A percentile compares a stretch with the other conserved stretches of the same genome.
These are phyloP conservation scores for Diorhabda sublineata DNA, from an alignment of 1,140 invertebrate genomes.

Conservation along the genomic window DNA sequence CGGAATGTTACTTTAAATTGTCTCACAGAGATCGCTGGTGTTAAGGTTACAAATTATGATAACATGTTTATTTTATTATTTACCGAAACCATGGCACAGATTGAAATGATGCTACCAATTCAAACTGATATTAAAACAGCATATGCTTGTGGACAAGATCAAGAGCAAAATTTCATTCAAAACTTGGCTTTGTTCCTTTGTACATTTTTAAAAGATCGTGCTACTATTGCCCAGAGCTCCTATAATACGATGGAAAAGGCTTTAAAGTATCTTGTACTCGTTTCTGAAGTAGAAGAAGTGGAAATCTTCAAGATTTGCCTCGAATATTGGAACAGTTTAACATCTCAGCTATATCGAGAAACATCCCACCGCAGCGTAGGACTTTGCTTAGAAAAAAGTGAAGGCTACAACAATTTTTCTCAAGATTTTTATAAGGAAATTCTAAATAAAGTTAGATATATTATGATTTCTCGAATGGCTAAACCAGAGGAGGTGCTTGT, in stretches of 20 bases:
- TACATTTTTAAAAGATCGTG: slow-evolving; percentile 96
- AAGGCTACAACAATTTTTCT: slow-evolving; percentile 8
- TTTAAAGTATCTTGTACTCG: slow-evolving; percentile 89
- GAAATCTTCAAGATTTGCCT: slow-evolving; percentile 99
- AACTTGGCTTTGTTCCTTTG: slow-evolving; percentile 97
- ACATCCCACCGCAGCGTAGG: slow-evolving; percentile 48
- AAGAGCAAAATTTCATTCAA: slow-evolving; percentile 99
- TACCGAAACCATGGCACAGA: slow-evolving; percentile 83
- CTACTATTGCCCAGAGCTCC: slow-evolving; percentile 77
- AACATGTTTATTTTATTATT: slow-evolving; percentile 88
- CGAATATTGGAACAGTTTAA: slow-evolving; percentile 96
- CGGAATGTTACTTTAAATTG: slow-evolving; percentile 98
- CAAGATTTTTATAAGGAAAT: slow-evolving; percentile 52
- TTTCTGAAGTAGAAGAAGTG: slow-evolving; percentile 98
- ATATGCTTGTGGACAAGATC: slow-evolving; percentile 87
- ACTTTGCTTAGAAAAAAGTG: slow-evolving; percentile 45
- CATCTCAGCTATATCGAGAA: slow-evolving; percentile 86
- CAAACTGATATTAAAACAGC: slow-evolving; percentile 90
- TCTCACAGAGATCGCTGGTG: slow-evolving; percentile 94
- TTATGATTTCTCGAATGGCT: slow-evolving; percentile 99
- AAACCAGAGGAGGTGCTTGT: slow-evolving; percentile 99
- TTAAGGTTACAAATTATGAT: slow-evolving; percentile 84
- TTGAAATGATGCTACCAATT: slow-evolving; percentile 87
- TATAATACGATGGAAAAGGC: slow-evolving; percentile 74
- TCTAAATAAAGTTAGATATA: slow-evolving; percentile 88